Percentiles rank a stretch among this genome's conserved stretches.
Conservation (phyloP, 2,797 vertebrate genomes). For the Ataeniobius toweri region DNA sequence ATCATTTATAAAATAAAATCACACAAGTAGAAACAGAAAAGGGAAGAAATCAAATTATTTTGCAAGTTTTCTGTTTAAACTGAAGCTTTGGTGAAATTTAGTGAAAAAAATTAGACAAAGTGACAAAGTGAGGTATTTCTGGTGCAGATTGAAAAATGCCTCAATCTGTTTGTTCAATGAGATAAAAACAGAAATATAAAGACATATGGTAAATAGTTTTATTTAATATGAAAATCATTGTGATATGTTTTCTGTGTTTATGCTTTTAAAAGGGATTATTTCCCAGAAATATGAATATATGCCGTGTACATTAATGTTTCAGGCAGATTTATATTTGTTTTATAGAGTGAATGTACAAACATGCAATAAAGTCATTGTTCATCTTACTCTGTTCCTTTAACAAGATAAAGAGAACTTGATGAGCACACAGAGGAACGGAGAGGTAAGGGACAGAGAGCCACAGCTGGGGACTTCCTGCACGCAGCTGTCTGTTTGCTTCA, state of each 20-base stretch:
- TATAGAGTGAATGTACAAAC: not conserved
- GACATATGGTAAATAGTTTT: not conserved
- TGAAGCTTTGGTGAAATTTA: slow-evolving; percentile 23
- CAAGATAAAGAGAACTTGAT: slow-evolving; percentile 17
- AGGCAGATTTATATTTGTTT: not conserved
- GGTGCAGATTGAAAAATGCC: not conserved
- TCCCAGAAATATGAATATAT: not conserved
- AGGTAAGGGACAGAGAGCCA: not conserved
- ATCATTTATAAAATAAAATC: not conserved
- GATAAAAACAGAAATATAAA: not conserved
- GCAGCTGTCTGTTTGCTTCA: slow-evolving; percentile 31
- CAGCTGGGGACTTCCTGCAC: slow-evolving; percentile 30
- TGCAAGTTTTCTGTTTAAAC: not conserved
- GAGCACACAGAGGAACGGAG: slow-evolving; percentile 8
- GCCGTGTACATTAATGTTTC: not conserved
- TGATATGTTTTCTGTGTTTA: not conserved
- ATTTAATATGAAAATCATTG: slow-evolving; percentile 15
- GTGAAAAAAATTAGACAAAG: not conserved
- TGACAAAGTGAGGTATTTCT: slow-evolving; percentile 3
- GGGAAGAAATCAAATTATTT: not conserved
- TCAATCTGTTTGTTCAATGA: slow-evolving; percentile 7
- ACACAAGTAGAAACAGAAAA: not conserved
- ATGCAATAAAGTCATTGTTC: not conserved
- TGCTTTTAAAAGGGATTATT: not conserved
- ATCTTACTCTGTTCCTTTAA: not conserved